phyloP scores from a whole-genome alignment of 2,888 invertebrate genomes.

The Cephus pygmeus region DNA sequence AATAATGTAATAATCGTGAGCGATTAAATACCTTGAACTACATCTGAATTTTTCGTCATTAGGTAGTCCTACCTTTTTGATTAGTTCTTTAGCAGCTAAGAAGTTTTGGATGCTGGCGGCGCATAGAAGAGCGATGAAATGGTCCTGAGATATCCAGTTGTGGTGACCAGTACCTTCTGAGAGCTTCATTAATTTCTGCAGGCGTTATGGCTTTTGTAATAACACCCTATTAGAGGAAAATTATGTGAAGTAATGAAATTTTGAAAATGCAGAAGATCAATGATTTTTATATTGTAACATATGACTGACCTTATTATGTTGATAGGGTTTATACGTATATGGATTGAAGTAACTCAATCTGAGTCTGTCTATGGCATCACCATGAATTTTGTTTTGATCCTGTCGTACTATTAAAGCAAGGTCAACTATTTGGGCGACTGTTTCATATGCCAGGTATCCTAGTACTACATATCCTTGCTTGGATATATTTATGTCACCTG shows the following conservation, averaged over 20 bases:
- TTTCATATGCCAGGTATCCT: constrained; percentile 89
- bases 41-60: constrained; percentile 9
- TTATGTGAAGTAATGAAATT: background rate
- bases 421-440: constrained; percentile 89
- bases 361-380: constrained; percentile 78
- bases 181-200: constrained; percentile 84
- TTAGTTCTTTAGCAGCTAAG: constrained; percentile 46
- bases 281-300: background rate
- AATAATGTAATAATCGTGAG: constrained; percentile 2
- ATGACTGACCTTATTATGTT: constrained; percentile 53
- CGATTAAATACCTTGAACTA: constrained; percentile 14
- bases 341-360: constrained; percentile 74
- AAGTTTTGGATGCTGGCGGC: constrained; percentile 54
- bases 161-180: constrained; percentile 78
- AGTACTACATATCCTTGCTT: constrained; percentile 80
- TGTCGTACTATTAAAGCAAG: constrained; percentile 83
- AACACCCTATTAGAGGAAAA: constrained; percentile 44
- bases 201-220: constrained; percentile 80
- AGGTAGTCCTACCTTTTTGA: constrained; percentile 12
- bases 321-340: constrained; percentile 59
- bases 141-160: constrained; percentile 67
- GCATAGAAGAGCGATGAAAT: constrained; percentile 57
- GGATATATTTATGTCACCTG: constrained; percentile 71
- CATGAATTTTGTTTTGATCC: constrained; percentile 76
- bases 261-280: background rate